Conservation (phyloP, 2,888 invertebrate species). For the Cryptophagus acutangulus region DNA sequence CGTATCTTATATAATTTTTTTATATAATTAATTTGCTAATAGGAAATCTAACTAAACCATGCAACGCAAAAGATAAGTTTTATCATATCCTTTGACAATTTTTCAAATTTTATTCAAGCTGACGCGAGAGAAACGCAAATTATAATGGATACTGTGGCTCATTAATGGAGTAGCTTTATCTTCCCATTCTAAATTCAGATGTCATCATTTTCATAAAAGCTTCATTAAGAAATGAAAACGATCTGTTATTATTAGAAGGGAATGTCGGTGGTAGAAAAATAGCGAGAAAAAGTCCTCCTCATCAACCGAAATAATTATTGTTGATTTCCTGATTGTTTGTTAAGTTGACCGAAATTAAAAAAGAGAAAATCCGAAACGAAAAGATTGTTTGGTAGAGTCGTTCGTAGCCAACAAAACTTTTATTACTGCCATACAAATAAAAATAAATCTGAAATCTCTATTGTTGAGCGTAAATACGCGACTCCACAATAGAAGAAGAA, state of each 20-base stretch:
- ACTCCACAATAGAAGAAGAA: slow-evolving; percentile 1
- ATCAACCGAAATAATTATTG: too few relatives aligned
- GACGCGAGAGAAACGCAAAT: slow-evolving; percentile 2
- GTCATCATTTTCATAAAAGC: slow-evolving; percentile 23
- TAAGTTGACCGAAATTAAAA: too few relatives aligned
- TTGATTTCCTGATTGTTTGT: too few relatives aligned
- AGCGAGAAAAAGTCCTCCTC: too few relatives aligned
- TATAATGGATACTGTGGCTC: not conserved
- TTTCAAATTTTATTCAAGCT: slow-evolving; percentile 2
- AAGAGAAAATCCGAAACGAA: too few relatives aligned
- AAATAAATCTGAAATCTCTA: slow-evolving; percentile 1
- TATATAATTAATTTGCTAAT: too few relatives aligned
- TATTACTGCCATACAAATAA: slow-evolving; percentile 1
- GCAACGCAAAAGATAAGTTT: too few relatives aligned
- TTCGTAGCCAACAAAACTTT: too few relatives aligned
- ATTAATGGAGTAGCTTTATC: slow-evolving; percentile 3
- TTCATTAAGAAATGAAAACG: slow-evolving; percentile 23
- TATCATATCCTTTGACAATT: slow-evolving; percentile 2
- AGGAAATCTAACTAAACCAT: too few relatives aligned
- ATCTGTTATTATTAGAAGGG: slow-evolving; percentile 2
- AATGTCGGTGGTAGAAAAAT: too few relatives aligned
- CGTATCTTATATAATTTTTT: too few relatives aligned
- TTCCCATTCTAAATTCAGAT: slow-evolving; percentile 11
- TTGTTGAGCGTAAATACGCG: slow-evolving; percentile 3
- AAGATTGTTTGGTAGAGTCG: too few relatives aligned